Evolutionary conservation across 1,140 invertebrate genomes (phyloP).

Genomic region (Theocolax elegans): DNA sequence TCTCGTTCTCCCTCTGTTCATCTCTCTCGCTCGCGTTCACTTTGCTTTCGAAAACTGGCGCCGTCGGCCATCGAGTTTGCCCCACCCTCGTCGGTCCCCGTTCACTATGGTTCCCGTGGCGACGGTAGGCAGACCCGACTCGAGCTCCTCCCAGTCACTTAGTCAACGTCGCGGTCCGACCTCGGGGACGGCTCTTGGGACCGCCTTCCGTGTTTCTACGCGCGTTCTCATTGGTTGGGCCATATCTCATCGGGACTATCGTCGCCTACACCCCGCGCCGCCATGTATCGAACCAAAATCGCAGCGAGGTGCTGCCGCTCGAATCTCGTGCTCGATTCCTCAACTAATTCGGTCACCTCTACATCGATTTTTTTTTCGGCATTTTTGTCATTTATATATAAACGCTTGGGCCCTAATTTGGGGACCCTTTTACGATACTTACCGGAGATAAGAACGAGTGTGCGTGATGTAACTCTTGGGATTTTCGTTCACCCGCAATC

Average conservation of each 20-base stretch:
- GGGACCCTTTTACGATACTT: neutral
- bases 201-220: slow-evolving; percentile 44
- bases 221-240: slow-evolving; percentile 66
- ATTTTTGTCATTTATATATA: too few species aligned
- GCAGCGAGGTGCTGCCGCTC: slow-evolving; percentile 64
- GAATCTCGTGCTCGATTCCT: slow-evolving; percentile 40
- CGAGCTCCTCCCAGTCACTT: slow-evolving; percentile 61
- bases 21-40: neutral
- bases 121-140: slow-evolving; percentile 66
- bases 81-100: slow-evolving; percentile 3
- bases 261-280: neutral
- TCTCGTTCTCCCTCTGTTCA: too few species aligned
- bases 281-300: slow-evolving; percentile 45
- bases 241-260: slow-evolving; percentile 64
- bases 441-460: neutral
- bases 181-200: slow-evolving; percentile 47
- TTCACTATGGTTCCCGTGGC: neutral
- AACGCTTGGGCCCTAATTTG: too few species aligned
- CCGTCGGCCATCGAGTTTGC: slow-evolving; percentile 28
- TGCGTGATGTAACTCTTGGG: neutral
- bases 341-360: slow-evolving; percentile 52
- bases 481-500: neutral
- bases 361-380: slow-evolving; percentile 58
- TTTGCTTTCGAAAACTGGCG: slow-evolving; percentile 58
- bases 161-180: slow-evolving; percentile 14